Evolutionary conservation across 2,888 invertebrate species (phyloP).

Genomic region (Drosophila formosana): DNA sequence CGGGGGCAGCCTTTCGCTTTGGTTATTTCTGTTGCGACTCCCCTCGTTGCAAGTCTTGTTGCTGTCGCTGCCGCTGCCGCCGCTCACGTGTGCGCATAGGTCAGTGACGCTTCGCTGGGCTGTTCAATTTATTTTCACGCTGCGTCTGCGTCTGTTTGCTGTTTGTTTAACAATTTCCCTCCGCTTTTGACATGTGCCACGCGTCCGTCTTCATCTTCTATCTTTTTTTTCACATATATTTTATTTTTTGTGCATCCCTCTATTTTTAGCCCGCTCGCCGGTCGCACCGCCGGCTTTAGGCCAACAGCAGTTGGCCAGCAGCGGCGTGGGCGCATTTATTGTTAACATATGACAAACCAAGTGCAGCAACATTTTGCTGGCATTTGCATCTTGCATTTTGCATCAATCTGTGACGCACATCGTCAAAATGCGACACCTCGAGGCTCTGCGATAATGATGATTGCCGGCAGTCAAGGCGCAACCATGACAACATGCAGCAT

Average conservation of each 20-base stretch:
- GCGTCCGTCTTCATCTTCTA: constrained; percentile 31
- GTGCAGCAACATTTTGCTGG: neutral
- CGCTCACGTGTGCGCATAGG: constrained; percentile 70
- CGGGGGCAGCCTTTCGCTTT: constrained; percentile 53
- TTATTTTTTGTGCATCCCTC: neutral
- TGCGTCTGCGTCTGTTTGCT: constrained; percentile 64
- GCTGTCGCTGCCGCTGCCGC: constrained; percentile 38
- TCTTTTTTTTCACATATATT: neutral
- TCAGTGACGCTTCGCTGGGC: constrained; percentile 70
- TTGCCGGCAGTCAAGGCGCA: constrained; percentile 4
- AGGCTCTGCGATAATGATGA: constrained; percentile 26
- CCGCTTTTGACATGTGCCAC: constrained; percentile 56
- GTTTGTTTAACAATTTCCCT: constrained; percentile 62
- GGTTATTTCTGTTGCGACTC: constrained; percentile 45
- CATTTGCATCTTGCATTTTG: constrained; percentile 51
- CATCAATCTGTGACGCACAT: constrained; percentile 28
- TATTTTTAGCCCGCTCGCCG: constrained; percentile 28
- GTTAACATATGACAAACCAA: constrained; percentile 61
- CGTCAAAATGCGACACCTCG: constrained; percentile 34
- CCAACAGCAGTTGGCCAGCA: constrained; percentile 29
- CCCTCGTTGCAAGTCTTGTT: constrained; percentile 13
- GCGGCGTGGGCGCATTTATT: constrained; percentile 52
- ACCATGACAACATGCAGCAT: neutral
- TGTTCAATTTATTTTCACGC: constrained; percentile 67
- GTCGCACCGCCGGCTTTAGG: constrained; percentile 38